Evolutionary conservation across 2,113 vertebrate species (phyloP).

Genomic region (Lanius ludovicianus): DNA sequence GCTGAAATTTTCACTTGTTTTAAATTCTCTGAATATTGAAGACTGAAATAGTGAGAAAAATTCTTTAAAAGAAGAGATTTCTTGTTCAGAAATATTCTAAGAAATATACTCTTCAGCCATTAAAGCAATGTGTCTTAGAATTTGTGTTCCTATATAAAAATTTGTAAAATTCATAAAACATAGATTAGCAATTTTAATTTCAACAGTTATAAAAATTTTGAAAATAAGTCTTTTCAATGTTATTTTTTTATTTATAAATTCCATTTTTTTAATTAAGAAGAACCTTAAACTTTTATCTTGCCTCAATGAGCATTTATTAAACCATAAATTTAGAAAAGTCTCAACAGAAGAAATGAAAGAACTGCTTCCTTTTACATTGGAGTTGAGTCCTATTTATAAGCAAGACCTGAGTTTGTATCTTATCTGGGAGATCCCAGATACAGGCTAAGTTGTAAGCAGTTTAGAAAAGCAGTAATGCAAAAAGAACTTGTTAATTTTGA

Average conservation of each 20-base stretch:
- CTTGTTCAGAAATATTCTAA: not conserved
- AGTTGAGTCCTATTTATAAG: not conserved
- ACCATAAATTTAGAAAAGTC: not conserved
- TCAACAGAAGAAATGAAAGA: not conserved
- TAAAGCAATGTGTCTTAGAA: not conserved
- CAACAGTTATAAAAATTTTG: not conserved
- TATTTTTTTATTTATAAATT: not conserved
- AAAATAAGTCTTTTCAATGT: not conserved
- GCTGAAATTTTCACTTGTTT: not conserved
- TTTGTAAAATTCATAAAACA: fast-evolving
- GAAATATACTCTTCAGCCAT: not conserved
- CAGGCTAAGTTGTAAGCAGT: not conserved
- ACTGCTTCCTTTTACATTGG: not conserved
- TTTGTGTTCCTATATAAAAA: not conserved
- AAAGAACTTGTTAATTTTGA: not conserved
- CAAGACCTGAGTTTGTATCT: not conserved
- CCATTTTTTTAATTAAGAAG: not conserved
- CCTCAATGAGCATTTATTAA: not conserved
- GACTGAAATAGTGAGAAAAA: not conserved
- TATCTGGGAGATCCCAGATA: not conserved
- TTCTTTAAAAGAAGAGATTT: not conserved
- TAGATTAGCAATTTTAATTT: not conserved
- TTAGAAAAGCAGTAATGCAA: not conserved
- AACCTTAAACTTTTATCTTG: not conserved
- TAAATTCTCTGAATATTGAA: not conserved